These are phyloP conservation scores for Petrolisthes manimaculis DNA, from an alignment of 2,888 invertebrate genomes.

Conservation along the genomic window DNA sequence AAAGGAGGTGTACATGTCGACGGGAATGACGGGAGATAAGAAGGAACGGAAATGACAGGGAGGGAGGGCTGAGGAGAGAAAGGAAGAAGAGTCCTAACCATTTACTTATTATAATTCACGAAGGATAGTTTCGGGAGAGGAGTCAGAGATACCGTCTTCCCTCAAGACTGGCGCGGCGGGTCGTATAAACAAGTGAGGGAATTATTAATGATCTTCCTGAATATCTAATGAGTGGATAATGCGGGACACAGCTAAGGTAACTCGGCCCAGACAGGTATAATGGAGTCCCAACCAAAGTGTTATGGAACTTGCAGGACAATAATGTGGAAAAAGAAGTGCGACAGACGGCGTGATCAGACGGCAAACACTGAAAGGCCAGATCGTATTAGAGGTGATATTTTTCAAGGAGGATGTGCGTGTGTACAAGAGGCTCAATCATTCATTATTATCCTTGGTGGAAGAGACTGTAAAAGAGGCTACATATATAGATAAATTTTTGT, in stretches of 20 bases:
- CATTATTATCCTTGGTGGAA: too few species aligned
- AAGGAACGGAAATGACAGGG: neutral
- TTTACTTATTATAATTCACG: neutral
- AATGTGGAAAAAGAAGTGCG: neutral
- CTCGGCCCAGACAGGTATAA: neutral
- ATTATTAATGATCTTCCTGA: neutral
- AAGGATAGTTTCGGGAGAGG: neutral
- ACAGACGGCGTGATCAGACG: too few species aligned
- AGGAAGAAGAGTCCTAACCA: neutral
- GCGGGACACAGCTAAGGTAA: neutral
- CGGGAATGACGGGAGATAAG: neutral
- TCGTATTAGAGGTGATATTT: too few species aligned
- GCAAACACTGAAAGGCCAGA: too few species aligned
- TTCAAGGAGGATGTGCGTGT: too few species aligned
- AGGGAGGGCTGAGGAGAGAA: neutral
- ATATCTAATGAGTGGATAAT: neutral
- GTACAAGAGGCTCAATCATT: too few species aligned
- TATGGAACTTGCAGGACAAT: neutral
- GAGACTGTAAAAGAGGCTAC: too few species aligned
- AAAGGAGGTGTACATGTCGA: too few species aligned
- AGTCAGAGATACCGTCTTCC: neutral
- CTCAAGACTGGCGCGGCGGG: neutral
- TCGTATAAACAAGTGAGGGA: neutral
- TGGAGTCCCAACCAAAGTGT: neutral
- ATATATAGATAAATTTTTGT: too few species aligned